Evolutionary conservation across 2,113 vertebrate species (phyloP).

Genomic region (Campylorhamphus procurvoides): DNA sequence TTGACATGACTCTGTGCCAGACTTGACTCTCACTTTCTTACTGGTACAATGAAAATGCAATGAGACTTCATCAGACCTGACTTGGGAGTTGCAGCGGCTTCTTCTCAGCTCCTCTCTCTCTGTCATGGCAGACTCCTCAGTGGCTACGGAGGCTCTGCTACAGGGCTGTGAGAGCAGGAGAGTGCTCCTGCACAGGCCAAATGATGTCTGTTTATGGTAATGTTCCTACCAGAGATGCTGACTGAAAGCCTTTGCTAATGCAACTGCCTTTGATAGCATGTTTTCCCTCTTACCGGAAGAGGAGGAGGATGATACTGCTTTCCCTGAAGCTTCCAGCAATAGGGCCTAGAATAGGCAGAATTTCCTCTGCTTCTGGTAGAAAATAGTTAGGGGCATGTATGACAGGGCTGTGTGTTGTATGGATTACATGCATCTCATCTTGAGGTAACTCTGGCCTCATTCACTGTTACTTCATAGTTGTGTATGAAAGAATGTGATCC

Average conservation of each 20-base stretch:
- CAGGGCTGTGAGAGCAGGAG: not conserved
- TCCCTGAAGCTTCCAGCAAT: not conserved
- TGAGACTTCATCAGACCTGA: not conserved
- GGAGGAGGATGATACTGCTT: not conserved
- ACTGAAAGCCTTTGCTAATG: not conserved
- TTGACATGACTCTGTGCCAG: too few species aligned
- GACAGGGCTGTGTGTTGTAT: not conserved
- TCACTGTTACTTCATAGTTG: not conserved
- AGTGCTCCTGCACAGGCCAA: not conserved
- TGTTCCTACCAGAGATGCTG: not conserved
- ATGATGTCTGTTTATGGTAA: not conserved
- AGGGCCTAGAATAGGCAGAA: not conserved
- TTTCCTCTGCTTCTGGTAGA: not conserved
- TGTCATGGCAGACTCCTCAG: not conserved
- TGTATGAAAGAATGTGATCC: not conserved
- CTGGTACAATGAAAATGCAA: not conserved
- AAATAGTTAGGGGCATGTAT: not conserved
- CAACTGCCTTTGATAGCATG: not conserved
- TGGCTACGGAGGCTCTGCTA: not conserved
- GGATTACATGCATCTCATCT: not conserved
- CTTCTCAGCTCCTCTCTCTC: not conserved
- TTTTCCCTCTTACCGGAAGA: not conserved
- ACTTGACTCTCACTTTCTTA: fast-evolving
- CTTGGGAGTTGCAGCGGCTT: not conserved
- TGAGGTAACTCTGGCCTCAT: not conserved